Percentiles rank a stretch among this genome's conserved stretches.
Conservation (phyloP, 2,888 invertebrate species). For the Lamellibrachia columna region DNA sequence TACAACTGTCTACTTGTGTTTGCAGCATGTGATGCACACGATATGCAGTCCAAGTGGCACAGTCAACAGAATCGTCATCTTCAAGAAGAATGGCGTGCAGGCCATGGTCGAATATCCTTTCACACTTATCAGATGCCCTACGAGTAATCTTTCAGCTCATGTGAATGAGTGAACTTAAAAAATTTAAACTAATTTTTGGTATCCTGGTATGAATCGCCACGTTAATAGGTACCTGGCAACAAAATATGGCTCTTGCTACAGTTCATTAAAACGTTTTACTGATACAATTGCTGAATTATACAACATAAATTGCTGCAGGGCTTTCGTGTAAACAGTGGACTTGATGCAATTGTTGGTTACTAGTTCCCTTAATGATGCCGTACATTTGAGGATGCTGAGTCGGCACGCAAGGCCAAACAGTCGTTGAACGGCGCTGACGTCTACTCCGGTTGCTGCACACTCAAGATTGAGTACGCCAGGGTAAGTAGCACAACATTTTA, state of each 20-base stretch:
- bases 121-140: not conserved
- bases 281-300: too few relatives aligned
- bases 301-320: too few relatives aligned
- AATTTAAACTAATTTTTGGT: not conserved
- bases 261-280: too few relatives aligned
- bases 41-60: slow-evolving; percentile 91
- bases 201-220: not conserved
- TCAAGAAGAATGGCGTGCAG: slow-evolving; percentile 98
- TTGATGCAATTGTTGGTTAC: not conserved
- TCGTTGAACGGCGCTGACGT: slow-evolving; percentile 97
- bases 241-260: too few relatives aligned
- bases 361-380: slow-evolving; percentile 70
- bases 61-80: slow-evolving; percentile 96
- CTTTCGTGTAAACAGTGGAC: too few relatives aligned
- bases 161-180: too few relatives aligned
- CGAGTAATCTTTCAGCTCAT: not conserved
- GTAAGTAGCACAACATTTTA: slow-evolving; percentile 69
- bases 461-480: slow-evolving; percentile 99
- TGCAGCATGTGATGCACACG: slow-evolving; percentile 97
- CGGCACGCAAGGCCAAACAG: slow-evolving; percentile 93
- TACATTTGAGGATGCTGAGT: slow-evolving; percentile 91
- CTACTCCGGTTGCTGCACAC: slow-evolving; percentile 98
- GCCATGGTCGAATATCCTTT: slow-evolving; percentile 99
- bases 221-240: too few relatives aligned
- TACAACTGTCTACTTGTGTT: not conserved